Evolutionary conservation across 1,140 invertebrate genomes (phyloP), one percentile per base, ranked within the genome.

Genomic region (Drosophila rhopaloa): DNA sequence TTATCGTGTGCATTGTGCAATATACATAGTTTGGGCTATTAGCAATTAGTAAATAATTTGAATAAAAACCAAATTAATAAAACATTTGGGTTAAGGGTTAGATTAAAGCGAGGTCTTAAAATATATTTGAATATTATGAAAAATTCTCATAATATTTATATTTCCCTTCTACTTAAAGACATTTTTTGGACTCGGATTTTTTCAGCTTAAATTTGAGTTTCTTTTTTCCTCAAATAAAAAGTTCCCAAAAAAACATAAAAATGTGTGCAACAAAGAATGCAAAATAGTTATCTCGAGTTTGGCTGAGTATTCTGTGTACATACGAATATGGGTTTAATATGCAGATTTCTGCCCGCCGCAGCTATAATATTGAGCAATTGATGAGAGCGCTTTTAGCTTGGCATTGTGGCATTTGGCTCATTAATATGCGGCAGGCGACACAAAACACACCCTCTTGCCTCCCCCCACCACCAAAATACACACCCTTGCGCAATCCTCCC

Each of bases 371-470:
- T 83, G 83, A 88, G 83, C 86, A 88, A 88, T 86, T 86, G 83
- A 88, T 86, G 83, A 65, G 51, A 60, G 62, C 76, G 71, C 55
- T 53, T 51, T 59, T 75, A 67, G 76, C 62, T 47, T 40, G 53
- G 32, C 43, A 53, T 53, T 65, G 48, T 71, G 79, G 76, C 84
- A 80, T 57, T 48, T 66, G 68, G 80, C 79, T 89, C 84, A 89
- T 89, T 89, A 89, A 89, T 89, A 89, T 89, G 84, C 84, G 79
- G 77, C 73, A 81, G 61, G 83, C 83, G 70, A 86, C 82, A 86
- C 77, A 51, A 35, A 35, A 51, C 48, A 73, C 61, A 46, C 58
- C 61, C 63, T 50, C 44, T 53, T 16, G 29, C 50, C 43, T 13
- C 46, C 44, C 4, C 44, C 16, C n/a, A 5, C 24, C 24, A 7